Percentiles rank a stretch among this genome's conserved stretches.
These are phyloP conservation scores for Hyles lineata DNA, from an alignment of 2,888 invertebrate species.

Conservation along the genomic window DNA sequence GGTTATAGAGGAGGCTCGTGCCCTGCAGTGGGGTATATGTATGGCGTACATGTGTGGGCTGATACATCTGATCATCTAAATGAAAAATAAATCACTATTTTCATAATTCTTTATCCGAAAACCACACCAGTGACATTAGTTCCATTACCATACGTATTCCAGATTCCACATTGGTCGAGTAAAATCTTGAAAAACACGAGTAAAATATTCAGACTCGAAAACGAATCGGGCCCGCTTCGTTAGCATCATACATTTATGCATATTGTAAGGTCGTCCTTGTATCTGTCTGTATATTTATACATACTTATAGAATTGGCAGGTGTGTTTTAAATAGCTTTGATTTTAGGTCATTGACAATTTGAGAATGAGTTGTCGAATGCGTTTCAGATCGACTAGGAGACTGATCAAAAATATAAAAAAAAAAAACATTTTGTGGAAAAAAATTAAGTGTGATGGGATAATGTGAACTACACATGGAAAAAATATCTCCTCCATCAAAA, in stretches of 20 bases:
- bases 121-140: background rate
- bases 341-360: background rate
- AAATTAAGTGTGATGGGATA: no score
- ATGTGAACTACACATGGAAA: no score
- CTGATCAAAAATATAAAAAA: no score
- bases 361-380: no score
- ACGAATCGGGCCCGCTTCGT: slow-evolving; percentile 11
- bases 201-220: slow-evolving; percentile 13
- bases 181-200: background rate
- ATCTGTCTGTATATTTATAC: background rate
- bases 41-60: no score
- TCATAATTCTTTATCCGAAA: background rate
- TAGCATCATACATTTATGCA: slow-evolving; percentile 21
- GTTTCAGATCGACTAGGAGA: no score
- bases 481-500: no score
- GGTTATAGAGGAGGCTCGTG: no score
- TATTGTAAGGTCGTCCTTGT: slow-evolving; percentile 7
- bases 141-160: background rate
- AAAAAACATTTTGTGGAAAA: no score
- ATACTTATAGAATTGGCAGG: background rate
- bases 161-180: background rate
- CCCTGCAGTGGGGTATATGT: no score
- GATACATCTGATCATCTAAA: no score
- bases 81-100: background rate
- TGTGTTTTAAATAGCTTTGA: background rate